phyloP scores from a whole-genome alignment of 2,888 invertebrate species.

The Napeogenes inachia region DNA sequence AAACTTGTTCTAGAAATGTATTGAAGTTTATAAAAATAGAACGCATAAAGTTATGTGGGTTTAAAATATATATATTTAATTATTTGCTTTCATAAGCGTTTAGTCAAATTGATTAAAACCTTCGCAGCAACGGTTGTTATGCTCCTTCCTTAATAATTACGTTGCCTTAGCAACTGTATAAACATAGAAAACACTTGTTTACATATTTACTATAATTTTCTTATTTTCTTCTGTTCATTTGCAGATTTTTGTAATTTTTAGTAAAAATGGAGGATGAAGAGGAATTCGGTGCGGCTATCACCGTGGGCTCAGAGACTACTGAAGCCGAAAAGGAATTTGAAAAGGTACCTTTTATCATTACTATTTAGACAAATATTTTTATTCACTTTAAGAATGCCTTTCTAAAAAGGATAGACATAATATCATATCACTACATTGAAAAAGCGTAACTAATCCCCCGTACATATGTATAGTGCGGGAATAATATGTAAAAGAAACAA shows the following conservation, averaged over 20 bases:
- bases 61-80: too few species aligned
- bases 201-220: conserved; percentile 35
- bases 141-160: conserved; percentile 9
- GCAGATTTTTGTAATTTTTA: conserved; percentile 22
- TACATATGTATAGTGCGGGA: too few species aligned
- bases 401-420: too few species aligned
- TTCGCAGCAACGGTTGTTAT: background rate
- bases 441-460: too few species aligned
- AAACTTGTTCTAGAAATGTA: too few species aligned
- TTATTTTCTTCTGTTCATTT: conserved; percentile 23
- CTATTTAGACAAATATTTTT: too few species aligned
- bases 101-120: background rate
- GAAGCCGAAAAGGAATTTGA: conserved; percentile 67
- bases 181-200: conserved; percentile 16
- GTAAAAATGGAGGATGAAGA: conserved; percentile 49
- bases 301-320: conserved; percentile 61
- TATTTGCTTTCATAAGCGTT: background rate
- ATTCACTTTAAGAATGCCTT: too few species aligned
- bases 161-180: conserved; percentile 35
- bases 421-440: too few species aligned
- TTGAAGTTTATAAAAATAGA: too few species aligned
- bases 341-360: conserved; percentile 40
- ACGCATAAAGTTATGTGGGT: too few species aligned
- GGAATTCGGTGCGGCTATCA: conserved; percentile 48
- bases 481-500: too few species aligned